Conservation (phyloP, 2,888 invertebrate genomes). For the Aleiodes alternator region DNA sequence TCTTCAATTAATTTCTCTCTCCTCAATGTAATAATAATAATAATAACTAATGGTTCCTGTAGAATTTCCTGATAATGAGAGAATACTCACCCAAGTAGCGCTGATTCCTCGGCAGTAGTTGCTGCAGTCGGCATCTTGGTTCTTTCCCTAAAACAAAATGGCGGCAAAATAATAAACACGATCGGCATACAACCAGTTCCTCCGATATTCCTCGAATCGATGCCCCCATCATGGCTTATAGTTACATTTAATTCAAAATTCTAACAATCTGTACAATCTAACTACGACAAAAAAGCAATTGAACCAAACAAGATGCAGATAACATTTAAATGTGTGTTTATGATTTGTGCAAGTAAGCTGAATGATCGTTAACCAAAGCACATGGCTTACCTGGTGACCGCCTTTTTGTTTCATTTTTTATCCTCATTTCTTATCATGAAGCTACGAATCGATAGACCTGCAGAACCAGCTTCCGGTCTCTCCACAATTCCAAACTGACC, state of each 20-base stretch:
- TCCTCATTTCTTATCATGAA: neutral
- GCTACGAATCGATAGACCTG: conserved; percentile 65
- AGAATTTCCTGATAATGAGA: conserved; percentile 33
- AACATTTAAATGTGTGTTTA: neutral
- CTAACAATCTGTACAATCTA: neutral
- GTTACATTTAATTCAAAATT: neutral
- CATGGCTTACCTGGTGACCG: conserved; percentile 71
- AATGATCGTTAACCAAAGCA: conserved; percentile 48
- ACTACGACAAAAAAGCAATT: neutral
- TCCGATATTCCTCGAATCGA: conserved; percentile 50
- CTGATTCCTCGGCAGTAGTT: conserved; percentile 86
- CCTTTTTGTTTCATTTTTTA: conserved; percentile 55
- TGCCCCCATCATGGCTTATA: conserved; percentile 44
- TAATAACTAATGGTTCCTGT: neutral
- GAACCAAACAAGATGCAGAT: conserved; percentile 1
- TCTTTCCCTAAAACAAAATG: conserved; percentile 75
- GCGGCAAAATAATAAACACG: conserved; percentile 66
- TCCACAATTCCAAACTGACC: conserved; percentile 40
- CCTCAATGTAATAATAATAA: conserved; percentile 41
- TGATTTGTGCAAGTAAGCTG: neutral
- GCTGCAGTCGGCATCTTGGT: conserved; percentile 83
- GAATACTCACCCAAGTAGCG: conserved; percentile 88
- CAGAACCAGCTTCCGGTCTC: conserved; percentile 65
- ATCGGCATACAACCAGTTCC: conserved; percentile 59
- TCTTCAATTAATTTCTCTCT: conserved; percentile 36